Percentiles rank a stretch among this genome's conserved stretches.
These are phyloP conservation scores for Synanthedon andrenaeformis DNA, from an alignment of 2,888 invertebrate genomes.

Conservation along the genomic window DNA sequence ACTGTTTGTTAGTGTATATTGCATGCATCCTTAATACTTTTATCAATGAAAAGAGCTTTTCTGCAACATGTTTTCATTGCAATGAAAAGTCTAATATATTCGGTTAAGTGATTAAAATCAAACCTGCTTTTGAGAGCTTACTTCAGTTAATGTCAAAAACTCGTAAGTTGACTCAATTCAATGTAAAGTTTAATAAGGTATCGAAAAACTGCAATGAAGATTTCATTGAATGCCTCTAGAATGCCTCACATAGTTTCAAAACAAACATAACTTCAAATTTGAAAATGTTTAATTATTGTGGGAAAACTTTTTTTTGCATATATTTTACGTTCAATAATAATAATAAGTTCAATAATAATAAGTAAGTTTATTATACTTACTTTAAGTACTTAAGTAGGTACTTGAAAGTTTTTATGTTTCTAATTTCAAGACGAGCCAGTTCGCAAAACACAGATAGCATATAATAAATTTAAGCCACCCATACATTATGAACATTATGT, in stretches of 20 bases:
- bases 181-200: slow-evolving; percentile 32
- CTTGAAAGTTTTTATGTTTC: too few relatives aligned
- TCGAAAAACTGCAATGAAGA: slow-evolving; percentile 34
- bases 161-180: slow-evolving; percentile 27
- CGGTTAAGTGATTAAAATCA: too few relatives aligned
- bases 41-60: neutral
- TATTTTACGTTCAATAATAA: too few relatives aligned
- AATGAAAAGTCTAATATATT: slow-evolving; percentile 12
- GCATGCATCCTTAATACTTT: neutral
- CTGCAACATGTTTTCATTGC: neutral
- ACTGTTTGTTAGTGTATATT: slow-evolving; percentile 24
- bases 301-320: neutral
- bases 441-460: too few relatives aligned
- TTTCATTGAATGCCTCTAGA: too few relatives aligned
- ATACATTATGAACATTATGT: too few relatives aligned
- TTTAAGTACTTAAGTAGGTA: too few relatives aligned
- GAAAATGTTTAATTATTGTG: neutral
- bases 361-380: too few relatives aligned
- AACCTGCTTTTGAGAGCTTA: too few relatives aligned
- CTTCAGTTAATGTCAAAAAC: slow-evolving; percentile 6
- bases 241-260: slow-evolving; percentile 15
- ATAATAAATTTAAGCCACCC: too few relatives aligned
- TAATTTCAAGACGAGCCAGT: too few relatives aligned
- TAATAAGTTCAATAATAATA: too few relatives aligned
- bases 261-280: neutral